phyloP scores from a whole-genome alignment of 2,797 vertebrate genomes.

The Oreonectes daqikongensis region DNA sequence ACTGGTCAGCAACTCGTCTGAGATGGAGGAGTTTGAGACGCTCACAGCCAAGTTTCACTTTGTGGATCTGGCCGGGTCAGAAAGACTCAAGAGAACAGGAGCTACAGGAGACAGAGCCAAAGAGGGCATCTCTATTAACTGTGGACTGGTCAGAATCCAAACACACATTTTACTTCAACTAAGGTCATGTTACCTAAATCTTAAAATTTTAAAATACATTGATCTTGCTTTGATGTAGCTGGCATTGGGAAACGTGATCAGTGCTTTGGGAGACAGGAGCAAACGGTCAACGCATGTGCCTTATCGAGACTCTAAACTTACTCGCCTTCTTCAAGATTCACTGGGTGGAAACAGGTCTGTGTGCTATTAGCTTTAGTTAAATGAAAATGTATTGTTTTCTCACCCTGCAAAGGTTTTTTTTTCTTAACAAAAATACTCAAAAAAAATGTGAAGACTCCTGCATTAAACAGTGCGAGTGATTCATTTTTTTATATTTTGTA shows the following conservation, averaged over 20 bases:
- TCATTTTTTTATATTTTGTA: background rate
- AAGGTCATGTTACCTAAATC: background rate
- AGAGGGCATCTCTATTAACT: slow-evolving; percentile 99
- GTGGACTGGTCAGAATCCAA: slow-evolving; percentile 80
- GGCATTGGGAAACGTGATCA: slow-evolving; percentile 96
- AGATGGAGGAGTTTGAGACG: slow-evolving; percentile 93
- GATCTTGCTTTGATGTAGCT: slow-evolving; percentile 72
- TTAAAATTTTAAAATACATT: background rate
- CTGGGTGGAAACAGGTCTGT: slow-evolving; percentile 95
- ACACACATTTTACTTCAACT: slow-evolving; percentile 48
- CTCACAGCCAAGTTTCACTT: slow-evolving; percentile 98
- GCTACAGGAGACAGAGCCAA: slow-evolving; percentile 94
- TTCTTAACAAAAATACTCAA: too few relatives aligned
- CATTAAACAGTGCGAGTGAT: background rate
- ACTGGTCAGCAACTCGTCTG: slow-evolving; percentile 84
- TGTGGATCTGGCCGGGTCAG: slow-evolving; percentile 95
- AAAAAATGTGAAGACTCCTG: background rate
- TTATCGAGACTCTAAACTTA: slow-evolving; percentile 96
- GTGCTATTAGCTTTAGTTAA: background rate
- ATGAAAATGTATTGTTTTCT: background rate
- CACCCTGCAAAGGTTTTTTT: too few relatives aligned
- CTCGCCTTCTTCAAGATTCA: slow-evolving; percentile 94
- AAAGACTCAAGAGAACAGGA: slow-evolving; percentile 93
- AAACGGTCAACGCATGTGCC: slow-evolving; percentile 94
- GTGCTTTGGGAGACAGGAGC: slow-evolving; percentile 93